Evolutionary conservation across 2,113 vertebrate species (phyloP), one percentile per base, ranked within the genome.

Genomic region (Crypturellus undulatus): DNA sequence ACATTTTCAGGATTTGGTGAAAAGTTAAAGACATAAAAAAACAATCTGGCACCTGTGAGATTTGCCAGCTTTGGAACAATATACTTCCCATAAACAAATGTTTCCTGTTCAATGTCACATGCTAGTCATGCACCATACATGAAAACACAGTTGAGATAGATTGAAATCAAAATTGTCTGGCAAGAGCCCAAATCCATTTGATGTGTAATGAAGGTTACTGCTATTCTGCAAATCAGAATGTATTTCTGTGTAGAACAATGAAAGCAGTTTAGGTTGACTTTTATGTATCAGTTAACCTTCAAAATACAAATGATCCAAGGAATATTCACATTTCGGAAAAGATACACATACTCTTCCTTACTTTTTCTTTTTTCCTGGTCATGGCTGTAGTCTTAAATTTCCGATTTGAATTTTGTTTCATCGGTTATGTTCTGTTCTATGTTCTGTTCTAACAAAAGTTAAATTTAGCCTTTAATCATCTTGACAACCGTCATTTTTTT

Each of bases 331-430:
- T 60, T 79, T 60, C 36, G 20, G 52, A 91, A 72, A 6, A 78
- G 26, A 30, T 42, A 3, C 14, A 73, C 1, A 26, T 25, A 17
- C 13, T 3, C 0, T 7, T 17, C 2, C 32, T 54, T 19, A 49
- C 13, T 26, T 14, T 26, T 32, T 34, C 17, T 4, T 25, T 26
- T 36, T 45, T 10, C 26, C 6, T 38, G 14, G 26, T 45, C 4
- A 67, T 25, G 4, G 7, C 25, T 54, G 16, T 13, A 79, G 47
- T 70, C 10, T 51, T 85, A 32, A 34, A 32, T 64, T 64, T 67
- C 45, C 54, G 11, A 49, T 65, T 42, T 71, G 20, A 11, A 32
- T 75, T 91, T 91, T 78, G 13, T 9, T 54, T 73, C 7, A 90
- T 52, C 32, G 68, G 2, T 78, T 92, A 26, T 5, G 62, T 38